phyloP scores from a whole-genome alignment of 2,113 vertebrate species.

The Romanogobio albipinnatus region DNA sequence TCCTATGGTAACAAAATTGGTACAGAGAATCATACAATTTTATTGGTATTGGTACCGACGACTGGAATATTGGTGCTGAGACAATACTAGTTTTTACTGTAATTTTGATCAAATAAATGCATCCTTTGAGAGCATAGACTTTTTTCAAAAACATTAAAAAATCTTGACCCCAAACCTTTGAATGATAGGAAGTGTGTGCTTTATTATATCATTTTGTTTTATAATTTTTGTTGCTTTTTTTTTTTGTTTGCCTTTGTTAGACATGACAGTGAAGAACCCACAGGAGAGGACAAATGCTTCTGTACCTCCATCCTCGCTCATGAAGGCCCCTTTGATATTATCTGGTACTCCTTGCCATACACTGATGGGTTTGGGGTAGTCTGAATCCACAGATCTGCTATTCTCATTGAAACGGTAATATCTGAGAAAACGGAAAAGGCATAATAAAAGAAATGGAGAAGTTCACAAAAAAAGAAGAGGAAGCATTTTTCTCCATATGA shows the following conservation, averaged over 20 bases:
- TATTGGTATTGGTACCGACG: too few species aligned
- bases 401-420: constrained; percentile 90
- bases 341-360: constrained; percentile 88
- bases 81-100: too few species aligned
- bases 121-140: too few species aligned
- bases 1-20: too few species aligned
- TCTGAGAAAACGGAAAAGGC: constrained; percentile 62
- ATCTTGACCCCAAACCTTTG: too few species aligned
- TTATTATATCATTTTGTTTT: too few species aligned
- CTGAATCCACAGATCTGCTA: constrained; percentile 78
- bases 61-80: too few species aligned
- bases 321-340: constrained; percentile 83
- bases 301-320: constrained; percentile 87
- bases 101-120: too few species aligned
- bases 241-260: neutral
- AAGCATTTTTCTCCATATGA: neutral
- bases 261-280: neutral
- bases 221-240: neutral
- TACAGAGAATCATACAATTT: too few species aligned
- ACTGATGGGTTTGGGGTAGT: constrained; percentile 86
- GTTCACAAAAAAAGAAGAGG: constrained; percentile 11
- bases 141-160: too few species aligned
- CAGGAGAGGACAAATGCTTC: neutral
- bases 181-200: too few species aligned
- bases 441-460: neutral